Conservation (phyloP, 2,113 vertebrate species). For the Charina bottae region DNA sequence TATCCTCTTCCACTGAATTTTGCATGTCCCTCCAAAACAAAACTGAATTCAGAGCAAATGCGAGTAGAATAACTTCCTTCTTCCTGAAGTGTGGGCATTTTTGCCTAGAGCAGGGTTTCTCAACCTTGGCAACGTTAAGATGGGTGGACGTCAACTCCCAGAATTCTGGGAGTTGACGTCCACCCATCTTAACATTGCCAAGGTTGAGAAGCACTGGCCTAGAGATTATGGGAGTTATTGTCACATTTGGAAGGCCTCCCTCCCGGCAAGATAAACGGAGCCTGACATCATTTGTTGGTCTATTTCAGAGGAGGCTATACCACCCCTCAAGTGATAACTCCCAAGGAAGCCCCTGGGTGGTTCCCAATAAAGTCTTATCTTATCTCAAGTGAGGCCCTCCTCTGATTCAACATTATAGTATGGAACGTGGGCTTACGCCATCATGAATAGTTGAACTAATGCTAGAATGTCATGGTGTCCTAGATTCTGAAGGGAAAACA, state of each 20-base stretch:
- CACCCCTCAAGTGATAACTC: background rate
- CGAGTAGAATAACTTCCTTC: background rate
- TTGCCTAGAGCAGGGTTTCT: background rate
- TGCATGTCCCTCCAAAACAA: background rate
- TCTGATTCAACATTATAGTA: background rate
- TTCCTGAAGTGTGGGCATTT: background rate
- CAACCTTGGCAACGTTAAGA: no score
- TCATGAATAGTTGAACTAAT: slow-evolving; percentile 15
- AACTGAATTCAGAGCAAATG: background rate
- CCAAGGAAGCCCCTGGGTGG: background rate
- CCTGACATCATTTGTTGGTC: background rate
- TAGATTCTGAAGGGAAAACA: slow-evolving; percentile 74
- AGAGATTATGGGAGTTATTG: background rate
- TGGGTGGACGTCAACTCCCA: no score
- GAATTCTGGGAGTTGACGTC: no score
- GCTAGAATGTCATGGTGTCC: slow-evolving; percentile 51
- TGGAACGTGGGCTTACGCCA: slow-evolving; percentile 16
- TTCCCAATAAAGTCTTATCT: background rate
- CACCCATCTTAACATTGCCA: no score
- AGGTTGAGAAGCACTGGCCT: no score
- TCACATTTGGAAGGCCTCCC: background rate
- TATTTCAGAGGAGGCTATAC: background rate
- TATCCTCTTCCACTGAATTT: background rate
- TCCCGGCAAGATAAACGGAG: background rate
- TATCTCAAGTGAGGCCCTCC: background rate